Evolutionary conservation across 2,888 invertebrate genomes (phyloP).

Genomic region (Agrochola litura): DNA sequence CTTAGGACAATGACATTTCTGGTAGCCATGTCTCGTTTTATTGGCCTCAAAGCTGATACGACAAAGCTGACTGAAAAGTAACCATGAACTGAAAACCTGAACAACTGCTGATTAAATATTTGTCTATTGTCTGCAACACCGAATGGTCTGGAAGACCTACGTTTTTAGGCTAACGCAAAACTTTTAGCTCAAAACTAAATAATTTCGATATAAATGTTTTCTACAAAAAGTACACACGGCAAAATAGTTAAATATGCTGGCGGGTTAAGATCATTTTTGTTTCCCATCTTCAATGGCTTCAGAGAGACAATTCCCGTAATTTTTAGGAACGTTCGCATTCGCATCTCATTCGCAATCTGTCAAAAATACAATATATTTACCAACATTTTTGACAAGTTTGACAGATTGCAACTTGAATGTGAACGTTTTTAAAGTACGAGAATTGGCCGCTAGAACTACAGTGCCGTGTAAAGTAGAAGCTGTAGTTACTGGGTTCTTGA

Average conservation of each 20-base stretch:
- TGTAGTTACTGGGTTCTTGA: neutral
- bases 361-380: no score
- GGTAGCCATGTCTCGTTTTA: conserved; percentile 21
- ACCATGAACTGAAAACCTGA: neutral
- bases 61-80: neutral
- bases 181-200: neutral
- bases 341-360: no score
- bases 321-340: no score
- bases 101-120: conserved; percentile 31
- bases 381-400: no score
- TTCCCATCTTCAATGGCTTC: neutral
- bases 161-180: neutral
- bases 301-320: no score
- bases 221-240: conserved; percentile 21
- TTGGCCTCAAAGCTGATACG: conserved; percentile 6
- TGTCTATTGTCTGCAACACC: neutral
- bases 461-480: neutral
- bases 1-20: conserved; percentile 34
- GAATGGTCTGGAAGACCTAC: neutral
- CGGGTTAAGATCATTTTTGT: neutral
- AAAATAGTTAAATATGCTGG: neutral
- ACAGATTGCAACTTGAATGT: no score
- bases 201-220: neutral
- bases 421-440: no score
- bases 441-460: neutral